These are phyloP conservation scores for Stomorhina lunata DNA, from an alignment of 2,888 invertebrate species.

Conservation along the genomic window DNA sequence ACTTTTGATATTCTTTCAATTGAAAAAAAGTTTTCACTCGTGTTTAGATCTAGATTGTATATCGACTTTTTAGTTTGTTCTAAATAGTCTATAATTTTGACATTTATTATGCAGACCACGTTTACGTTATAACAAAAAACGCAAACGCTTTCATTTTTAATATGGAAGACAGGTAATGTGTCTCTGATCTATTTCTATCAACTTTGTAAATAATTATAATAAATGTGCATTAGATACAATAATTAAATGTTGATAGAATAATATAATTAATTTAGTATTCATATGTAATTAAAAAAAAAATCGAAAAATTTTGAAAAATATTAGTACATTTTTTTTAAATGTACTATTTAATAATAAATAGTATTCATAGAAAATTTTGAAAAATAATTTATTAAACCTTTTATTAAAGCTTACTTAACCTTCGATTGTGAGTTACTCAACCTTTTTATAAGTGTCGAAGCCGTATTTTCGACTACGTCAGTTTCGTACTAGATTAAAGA, in stretches of 20 bases:
- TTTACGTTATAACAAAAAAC: neutral
- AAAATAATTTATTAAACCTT: too few relatives aligned
- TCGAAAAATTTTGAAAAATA: too few relatives aligned
- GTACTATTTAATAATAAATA: too few relatives aligned
- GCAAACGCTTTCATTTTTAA: neutral
- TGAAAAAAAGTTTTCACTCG: neutral
- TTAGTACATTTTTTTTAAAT: too few relatives aligned
- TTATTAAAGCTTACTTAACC: too few relatives aligned
- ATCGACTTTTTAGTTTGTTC: neutral
- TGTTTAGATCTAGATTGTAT: constrained; percentile 1
- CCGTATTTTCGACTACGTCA: too few relatives aligned
- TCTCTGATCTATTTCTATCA: constrained; percentile 3
- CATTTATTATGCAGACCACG: constrained; percentile 6
- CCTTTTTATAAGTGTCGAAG: too few relatives aligned
- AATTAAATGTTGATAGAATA: neutral
- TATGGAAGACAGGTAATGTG: neutral
- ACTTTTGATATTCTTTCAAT: neutral
- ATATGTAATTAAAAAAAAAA: too few relatives aligned
- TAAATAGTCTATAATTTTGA: neutral
- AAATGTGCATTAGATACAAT: neutral
- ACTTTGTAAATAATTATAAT: neutral
- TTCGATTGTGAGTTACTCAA: too few relatives aligned
- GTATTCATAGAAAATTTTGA: too few relatives aligned
- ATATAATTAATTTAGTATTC: too few relatives aligned
- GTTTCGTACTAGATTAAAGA: too few relatives aligned